Conservation (phyloP, 2,797 vertebrate genomes). For the Myotis vivesi region DNA sequence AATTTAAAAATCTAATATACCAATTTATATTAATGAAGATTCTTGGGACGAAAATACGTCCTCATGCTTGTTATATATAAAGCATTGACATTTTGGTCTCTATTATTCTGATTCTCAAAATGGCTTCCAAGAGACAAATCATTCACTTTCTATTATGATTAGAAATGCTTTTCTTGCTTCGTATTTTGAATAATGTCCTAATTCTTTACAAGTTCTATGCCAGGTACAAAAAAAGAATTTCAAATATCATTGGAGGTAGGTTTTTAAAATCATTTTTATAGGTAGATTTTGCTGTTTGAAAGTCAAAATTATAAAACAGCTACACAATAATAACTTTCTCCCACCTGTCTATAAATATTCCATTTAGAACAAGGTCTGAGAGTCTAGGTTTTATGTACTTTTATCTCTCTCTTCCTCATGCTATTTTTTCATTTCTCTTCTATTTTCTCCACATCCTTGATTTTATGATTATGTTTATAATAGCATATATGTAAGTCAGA, state of each 20-base stretch:
- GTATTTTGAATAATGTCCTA: conserved; percentile 15
- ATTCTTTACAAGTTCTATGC: not conserved
- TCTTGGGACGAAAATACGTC: conserved; percentile 67
- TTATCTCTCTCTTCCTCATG: not conserved
- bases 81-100: conserved; percentile 64
- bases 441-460: not conserved
- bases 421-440: not conserved
- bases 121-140: conserved; percentile 70
- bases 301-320: not conserved
- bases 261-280: not conserved
- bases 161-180: conserved; percentile 44
- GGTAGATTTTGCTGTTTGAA: not conserved
- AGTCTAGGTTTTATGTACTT: not conserved
- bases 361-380: not conserved
- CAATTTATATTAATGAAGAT: conserved; percentile 81
- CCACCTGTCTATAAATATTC: not conserved
- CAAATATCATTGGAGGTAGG: not conserved
- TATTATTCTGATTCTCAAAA: conserved; percentile 63
- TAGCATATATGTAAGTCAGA: not conserved
- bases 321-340: not conserved
- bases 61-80: conserved; percentile 67
- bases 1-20: conserved; percentile 76
- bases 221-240: not conserved
- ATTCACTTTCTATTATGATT: conserved; percentile 29
- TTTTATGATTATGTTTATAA: not conserved